These are phyloP conservation scores for Trachurus trachurus DNA, from an alignment of 2,797 vertebrate species.

Conservation along the genomic window DNA sequence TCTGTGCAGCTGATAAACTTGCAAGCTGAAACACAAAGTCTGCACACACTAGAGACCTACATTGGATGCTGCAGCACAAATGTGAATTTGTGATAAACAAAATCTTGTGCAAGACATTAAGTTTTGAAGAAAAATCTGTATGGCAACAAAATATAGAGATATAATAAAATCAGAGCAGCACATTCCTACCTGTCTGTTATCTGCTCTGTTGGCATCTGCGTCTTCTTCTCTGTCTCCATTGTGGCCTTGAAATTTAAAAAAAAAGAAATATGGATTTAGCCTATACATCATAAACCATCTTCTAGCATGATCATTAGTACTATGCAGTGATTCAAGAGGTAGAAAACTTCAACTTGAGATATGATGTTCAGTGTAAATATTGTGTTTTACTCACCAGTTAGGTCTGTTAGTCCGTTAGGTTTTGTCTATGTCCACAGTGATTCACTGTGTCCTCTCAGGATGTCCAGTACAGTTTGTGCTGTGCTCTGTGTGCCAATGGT, in stretches of 20 bases:
- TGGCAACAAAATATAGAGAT: background rate
- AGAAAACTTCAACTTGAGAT: background rate
- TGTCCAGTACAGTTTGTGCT: slow-evolving; percentile 37
- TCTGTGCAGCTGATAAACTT: slow-evolving; percentile 15
- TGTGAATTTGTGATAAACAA: background rate
- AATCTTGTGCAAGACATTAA: background rate
- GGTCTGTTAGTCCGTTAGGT: slow-evolving; percentile 3
- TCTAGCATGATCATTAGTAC: background rate
- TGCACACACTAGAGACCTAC: background rate
- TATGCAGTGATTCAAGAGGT: background rate
- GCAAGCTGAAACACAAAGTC: background rate
- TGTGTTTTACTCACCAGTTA: slow-evolving; percentile 62
- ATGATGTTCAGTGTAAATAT: background rate
- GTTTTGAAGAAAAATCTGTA: background rate
- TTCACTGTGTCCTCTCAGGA: slow-evolving; percentile 26
- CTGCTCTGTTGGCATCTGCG: slow-evolving; percentile 46
- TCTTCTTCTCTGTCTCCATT: slow-evolving; percentile 76
- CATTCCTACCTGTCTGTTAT: slow-evolving; percentile 69
- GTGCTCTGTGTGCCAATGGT: slow-evolving; percentile 14
- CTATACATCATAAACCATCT: background rate
- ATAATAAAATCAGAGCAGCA: slow-evolving; percentile 42
- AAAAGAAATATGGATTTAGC: slow-evolving; percentile 18
- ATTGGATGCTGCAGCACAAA: slow-evolving; percentile 5
- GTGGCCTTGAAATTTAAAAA: slow-evolving; percentile 36
- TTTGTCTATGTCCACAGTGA: background rate